phyloP scores from a whole-genome alignment of 2,797 vertebrate species.

The Syncerus caffer region DNA sequence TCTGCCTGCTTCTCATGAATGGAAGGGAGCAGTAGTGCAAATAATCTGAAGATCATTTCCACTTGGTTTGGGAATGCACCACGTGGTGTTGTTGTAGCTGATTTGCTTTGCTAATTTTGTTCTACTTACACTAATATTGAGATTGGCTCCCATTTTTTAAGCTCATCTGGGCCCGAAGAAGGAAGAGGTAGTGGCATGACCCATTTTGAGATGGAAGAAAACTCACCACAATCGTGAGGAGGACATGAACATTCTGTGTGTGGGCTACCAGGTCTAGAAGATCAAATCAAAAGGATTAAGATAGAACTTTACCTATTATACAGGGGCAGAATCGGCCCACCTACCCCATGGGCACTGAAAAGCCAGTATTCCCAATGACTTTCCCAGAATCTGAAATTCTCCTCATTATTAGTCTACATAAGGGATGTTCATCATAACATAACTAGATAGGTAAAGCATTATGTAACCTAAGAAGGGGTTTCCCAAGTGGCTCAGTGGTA shows the following conservation, averaged over 20 bases:
- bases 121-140: slow-evolving; percentile 66
- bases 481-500: not conserved
- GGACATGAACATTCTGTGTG: not conserved
- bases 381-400: slow-evolving; percentile 9
- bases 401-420: not conserved
- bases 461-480: not conserved
- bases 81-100: slow-evolving; percentile 60
- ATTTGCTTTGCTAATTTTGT: slow-evolving; percentile 72
- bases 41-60: slow-evolving; percentile 73
- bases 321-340: not conserved
- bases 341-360: not conserved
- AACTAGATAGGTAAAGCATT: not conserved
- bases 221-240: not conserved
- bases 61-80: slow-evolving; percentile 64
- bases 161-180: slow-evolving; percentile 33
- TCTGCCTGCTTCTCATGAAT: slow-evolving; percentile 52
- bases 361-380: not conserved
- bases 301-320: slow-evolving; percentile 21
- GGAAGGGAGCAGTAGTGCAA: slow-evolving; percentile 51
- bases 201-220: slow-evolving; percentile 55
- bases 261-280: slow-evolving; percentile 4
- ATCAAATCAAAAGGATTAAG: slow-evolving; percentile 21
- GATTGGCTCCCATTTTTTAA: slow-evolving; percentile 62
- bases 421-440: slow-evolving; percentile 4
- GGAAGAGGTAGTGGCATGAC: not conserved